A percentile compares a stretch with the other conserved stretches of the same genome.
phyloP scores from a whole-genome alignment of 2,797 vertebrate species.

The Mallotus villosus region DNA sequence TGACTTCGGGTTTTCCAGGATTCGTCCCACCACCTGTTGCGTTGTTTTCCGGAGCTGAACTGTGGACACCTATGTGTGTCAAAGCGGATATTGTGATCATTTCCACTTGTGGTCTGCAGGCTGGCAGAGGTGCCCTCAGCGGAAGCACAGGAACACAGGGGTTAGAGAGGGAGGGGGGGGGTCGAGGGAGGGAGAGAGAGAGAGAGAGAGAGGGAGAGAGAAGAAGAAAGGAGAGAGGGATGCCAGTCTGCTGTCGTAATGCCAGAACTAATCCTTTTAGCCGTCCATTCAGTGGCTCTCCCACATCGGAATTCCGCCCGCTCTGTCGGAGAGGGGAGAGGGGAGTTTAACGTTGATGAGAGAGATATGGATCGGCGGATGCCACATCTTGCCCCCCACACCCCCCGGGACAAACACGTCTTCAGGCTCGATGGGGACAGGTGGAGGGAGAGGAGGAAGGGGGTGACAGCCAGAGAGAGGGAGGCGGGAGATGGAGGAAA shows the following conservation, averaged over 20 bases:
- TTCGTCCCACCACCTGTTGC: conserved; percentile 27
- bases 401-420: too few species aligned
- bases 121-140: conserved; percentile 14
- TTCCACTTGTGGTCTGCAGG: conserved; percentile 14
- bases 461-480: too few species aligned
- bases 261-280: conserved; percentile 68
- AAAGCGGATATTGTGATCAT: not conserved
- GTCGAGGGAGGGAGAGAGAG: conserved; percentile 17
- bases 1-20: too few species aligned
- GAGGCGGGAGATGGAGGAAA: not conserved
- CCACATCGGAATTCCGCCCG: conserved; percentile 24
- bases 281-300: conserved; percentile 38
- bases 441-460: too few species aligned
- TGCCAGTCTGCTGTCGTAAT: conserved; percentile 67
- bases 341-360: conserved; percentile 10
- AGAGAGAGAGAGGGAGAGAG: conserved; percentile 39
- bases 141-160: conserved; percentile 46
- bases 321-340: conserved; percentile 8
- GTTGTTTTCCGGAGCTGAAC: conserved; percentile 32
- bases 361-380: not conserved
- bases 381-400: not conserved
- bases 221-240: conserved; percentile 57
- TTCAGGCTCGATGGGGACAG: too few species aligned
- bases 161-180: conserved; percentile 39
- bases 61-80: not conserved